These are phyloP conservation scores for Zootermopsis nevadensis DNA, from an alignment of 2,888 invertebrate genomes.

Conservation along the genomic window DNA sequence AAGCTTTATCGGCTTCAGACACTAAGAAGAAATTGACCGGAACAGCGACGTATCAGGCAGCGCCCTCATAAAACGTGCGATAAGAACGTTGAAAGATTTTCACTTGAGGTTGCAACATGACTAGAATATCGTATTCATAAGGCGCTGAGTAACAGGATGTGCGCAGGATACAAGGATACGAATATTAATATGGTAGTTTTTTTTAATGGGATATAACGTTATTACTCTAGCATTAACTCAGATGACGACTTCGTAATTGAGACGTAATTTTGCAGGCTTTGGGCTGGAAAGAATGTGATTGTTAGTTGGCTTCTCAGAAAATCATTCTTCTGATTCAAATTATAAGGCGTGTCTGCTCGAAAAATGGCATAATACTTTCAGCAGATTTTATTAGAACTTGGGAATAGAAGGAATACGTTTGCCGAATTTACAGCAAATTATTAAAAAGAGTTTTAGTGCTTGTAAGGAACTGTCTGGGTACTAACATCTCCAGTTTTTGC, in stretches of 20 bases:
- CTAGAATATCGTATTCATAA: slow-evolving; percentile 3
- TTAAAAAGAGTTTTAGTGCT: neutral
- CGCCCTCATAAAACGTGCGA: slow-evolving; percentile 32
- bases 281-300: neutral
- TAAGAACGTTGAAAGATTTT: slow-evolving; percentile 28
- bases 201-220: neutral
- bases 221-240: neutral
- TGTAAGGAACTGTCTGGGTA: neutral
- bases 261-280: neutral
- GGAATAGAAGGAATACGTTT: too few species aligned
- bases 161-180: neutral
- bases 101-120: slow-evolving; percentile 9
- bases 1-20: slow-evolving; percentile 45
- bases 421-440: too few species aligned
- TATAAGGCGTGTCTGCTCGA: too few species aligned
- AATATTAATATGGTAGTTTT: neutral
- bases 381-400: too few species aligned
- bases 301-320: neutral
- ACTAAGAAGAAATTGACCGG: slow-evolving; percentile 44
- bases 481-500: neutral
- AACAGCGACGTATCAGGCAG: slow-evolving; percentile 28
- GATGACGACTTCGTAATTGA: neutral
- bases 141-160: neutral
- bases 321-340: neutral
- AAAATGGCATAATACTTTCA: too few species aligned